phyloP scores from a whole-genome alignment of 2,797 vertebrate species.

The Periophthalmus magnuspinnatus region DNA sequence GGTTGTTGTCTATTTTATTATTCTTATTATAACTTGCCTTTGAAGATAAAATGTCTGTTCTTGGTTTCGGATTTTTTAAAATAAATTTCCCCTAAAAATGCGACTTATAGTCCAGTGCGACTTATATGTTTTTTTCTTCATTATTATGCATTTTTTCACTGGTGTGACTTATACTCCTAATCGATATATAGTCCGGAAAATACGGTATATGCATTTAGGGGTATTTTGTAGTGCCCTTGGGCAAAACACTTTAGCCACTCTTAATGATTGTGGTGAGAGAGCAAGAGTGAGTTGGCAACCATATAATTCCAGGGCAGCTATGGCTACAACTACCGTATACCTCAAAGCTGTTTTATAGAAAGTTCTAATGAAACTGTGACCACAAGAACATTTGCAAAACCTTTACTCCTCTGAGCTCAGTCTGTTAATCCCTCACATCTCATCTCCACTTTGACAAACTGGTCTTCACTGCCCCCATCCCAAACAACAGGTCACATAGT shows the following conservation, averaged over 20 bases:
- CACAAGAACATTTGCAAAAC: background rate
- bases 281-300: background rate
- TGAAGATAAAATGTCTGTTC: too few species aligned
- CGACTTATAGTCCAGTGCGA: too few species aligned
- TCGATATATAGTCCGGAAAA: too few species aligned
- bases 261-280: background rate
- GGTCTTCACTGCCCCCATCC: conserved; percentile 35
- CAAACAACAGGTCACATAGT: conserved; percentile 47
- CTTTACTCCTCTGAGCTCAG: conserved; percentile 25
- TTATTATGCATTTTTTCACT: too few species aligned
- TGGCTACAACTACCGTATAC: background rate
- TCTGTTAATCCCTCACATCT: conserved; percentile 10
- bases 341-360: background rate
- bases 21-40: too few species aligned
- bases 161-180: too few species aligned
- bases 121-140: too few species aligned
- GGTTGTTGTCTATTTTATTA: too few species aligned
- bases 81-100: too few species aligned
- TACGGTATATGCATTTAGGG: background rate
- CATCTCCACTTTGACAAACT: conserved; percentile 40
- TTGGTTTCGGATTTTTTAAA: too few species aligned
- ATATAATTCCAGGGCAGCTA: background rate
- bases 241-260: background rate
- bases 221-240: background rate
- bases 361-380: background rate